Evolutionary conservation across 2,797 vertebrate species (phyloP), one percentile per base, ranked within the genome.

Genomic region (Amniataba percoides): DNA sequence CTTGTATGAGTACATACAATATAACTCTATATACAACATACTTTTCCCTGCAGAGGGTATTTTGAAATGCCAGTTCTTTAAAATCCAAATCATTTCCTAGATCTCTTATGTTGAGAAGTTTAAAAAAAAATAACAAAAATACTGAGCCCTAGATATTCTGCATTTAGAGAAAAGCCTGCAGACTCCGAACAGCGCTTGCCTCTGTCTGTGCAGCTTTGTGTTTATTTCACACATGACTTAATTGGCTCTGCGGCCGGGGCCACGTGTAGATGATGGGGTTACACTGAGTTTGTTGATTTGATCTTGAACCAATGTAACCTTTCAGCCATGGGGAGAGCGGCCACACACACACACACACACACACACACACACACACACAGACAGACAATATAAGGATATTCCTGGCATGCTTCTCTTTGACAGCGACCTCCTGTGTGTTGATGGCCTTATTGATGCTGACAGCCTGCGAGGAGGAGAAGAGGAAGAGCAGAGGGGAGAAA

Each of bases 381-480:
- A 66, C 0, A 62, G 2, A 90, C 36, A 74, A 84, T 59, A 58
- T 82, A 92, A 99, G 97, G 98, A 99, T 99, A 99, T 99, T 99
- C 93, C 98, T 97, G 94, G 97, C 98, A 48, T 99, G 98, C 87
- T 99, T 99, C 93, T 99, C 98, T 95, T 99, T 99, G 92, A 99
- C 98, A 57, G 97, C 98, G 15, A 99, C 97, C 95, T 99, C 98
- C 96, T 99, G 98, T 4, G 97, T 96, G 91, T 99, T 99, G 96
- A 99, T 99, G 88, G 98, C 98, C 95, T 99, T 99, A 95, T 98
- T 99, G 97, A 99, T 99, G 96, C 98, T 99, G 95, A 99, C 97
- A 5, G 96, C 96, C 98, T 99, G 95, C 81, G 93, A 80, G 80
- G 58, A 83, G 67, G 25, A 82, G 56, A 36, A 77, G 34, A 83